Evolutionary conservation across 2,113 vertebrate genomes (phyloP).

Genomic region (Dendropsophus ebraccatus): DNA sequence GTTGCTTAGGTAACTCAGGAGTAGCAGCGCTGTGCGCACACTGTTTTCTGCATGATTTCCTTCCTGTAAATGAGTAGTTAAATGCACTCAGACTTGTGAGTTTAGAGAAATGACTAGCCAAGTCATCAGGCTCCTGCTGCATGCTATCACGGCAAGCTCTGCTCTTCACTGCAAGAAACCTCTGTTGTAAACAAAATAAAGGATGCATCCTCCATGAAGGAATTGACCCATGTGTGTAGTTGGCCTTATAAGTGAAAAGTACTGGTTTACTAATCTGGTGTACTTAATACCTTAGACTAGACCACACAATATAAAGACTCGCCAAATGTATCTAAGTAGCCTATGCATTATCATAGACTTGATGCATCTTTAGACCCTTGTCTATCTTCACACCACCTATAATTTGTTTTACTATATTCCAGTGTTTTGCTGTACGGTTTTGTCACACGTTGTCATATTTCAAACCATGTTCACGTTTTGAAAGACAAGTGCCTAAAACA

Average conservation of each 20-base stretch:
- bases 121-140: background rate
- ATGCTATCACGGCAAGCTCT: background rate
- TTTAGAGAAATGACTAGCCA: background rate
- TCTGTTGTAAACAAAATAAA: background rate
- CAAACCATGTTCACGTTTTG: too few species aligned
- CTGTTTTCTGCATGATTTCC: background rate
- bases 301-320: too few species aligned
- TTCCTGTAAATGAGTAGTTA: background rate
- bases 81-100: background rate
- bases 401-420: too few species aligned
- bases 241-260: background rate
- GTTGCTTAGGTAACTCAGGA: conserved; percentile 11
- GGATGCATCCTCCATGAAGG: background rate
- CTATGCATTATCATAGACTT: too few species aligned
- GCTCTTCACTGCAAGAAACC: background rate
- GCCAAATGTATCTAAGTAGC: too few species aligned
- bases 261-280: too few species aligned
- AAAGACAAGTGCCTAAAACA: too few species aligned
- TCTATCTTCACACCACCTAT: too few species aligned
- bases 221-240: background rate
- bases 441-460: too few species aligned
- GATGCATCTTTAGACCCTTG: too few species aligned
- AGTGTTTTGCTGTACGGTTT: too few species aligned
- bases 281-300: too few species aligned
- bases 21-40: background rate